Conservation (phyloP, 2,888 invertebrate species). For the Hylaea fasciaria region DNA sequence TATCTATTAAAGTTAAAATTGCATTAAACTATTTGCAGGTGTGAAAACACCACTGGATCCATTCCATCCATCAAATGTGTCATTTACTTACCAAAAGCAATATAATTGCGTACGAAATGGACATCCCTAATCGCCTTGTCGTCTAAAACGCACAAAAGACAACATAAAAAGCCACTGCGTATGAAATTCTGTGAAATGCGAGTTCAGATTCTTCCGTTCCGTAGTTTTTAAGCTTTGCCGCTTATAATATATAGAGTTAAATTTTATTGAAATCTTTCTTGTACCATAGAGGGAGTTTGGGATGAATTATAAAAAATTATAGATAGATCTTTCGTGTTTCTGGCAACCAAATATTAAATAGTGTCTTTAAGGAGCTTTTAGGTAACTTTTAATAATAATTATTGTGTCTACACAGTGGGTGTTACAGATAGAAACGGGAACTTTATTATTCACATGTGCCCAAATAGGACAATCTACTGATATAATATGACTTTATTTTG, state of each 20-base stretch:
- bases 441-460: too few relatives aligned
- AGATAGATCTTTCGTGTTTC: constrained; percentile 71
- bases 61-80: constrained; percentile 77
- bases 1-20: too few relatives aligned
- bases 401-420: too few relatives aligned
- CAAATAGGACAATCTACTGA: too few relatives aligned
- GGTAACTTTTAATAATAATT: too few relatives aligned
- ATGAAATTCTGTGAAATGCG: constrained; percentile 27
- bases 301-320: constrained; percentile 57
- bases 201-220: constrained; percentile 7
- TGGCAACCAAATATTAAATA: constrained; percentile 46
- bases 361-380: too few relatives aligned
- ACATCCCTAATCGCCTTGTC: constrained; percentile 80
- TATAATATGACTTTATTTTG: too few relatives aligned
- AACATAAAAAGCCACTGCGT: constrained; percentile 58
- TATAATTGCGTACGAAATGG: constrained; percentile 68
- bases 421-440: too few relatives aligned
- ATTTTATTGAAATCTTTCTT: neutral
- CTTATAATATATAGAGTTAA: neutral
- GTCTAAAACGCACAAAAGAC: constrained; percentile 74
- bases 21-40: too few relatives aligned
- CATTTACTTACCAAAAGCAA: constrained; percentile 64
- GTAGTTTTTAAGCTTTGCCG: neutral
- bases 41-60: constrained; percentile 44
- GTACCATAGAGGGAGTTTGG: constrained; percentile 3